These are phyloP conservation scores for Platycnemis pennipes DNA, from an alignment of 2,888 invertebrate genomes.

Conservation along the genomic window DNA sequence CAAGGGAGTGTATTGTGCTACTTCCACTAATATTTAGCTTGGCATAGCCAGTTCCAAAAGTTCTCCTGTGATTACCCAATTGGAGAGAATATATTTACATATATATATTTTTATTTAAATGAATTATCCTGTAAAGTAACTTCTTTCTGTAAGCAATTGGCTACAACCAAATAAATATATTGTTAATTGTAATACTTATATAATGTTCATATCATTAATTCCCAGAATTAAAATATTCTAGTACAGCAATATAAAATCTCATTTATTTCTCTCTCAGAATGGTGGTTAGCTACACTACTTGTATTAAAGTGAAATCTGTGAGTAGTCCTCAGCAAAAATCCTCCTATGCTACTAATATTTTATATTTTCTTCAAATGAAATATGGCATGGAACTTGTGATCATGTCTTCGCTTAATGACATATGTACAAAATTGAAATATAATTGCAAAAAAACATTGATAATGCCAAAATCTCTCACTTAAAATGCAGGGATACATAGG, in stretches of 20 bases:
- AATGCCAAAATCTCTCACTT: too few relatives aligned
- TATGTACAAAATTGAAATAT: too few relatives aligned
- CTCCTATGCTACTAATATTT: too few relatives aligned
- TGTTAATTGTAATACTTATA: neutral
- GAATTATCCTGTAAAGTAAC: neutral
- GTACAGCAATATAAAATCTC: neutral
- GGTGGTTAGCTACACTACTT: too few relatives aligned
- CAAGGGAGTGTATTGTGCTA: neutral
- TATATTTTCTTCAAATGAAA: too few relatives aligned
- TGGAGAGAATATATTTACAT: neutral
- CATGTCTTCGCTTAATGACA: too few relatives aligned
- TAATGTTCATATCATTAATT: neutral
- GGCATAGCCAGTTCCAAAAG: constrained; percentile 22
- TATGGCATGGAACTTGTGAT: too few relatives aligned
- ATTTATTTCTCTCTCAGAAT: neutral
- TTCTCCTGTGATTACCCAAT: constrained; percentile 18
- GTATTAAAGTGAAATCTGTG: too few relatives aligned
- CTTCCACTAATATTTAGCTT: constrained; percentile 33
- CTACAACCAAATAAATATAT: neutral
- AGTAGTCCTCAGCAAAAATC: too few relatives aligned
- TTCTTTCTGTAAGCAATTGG: neutral
- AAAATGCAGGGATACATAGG: too few relatives aligned
- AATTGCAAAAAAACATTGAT: too few relatives aligned
- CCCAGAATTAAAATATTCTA: neutral
- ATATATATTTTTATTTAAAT: constrained; percentile 3